A percentile compares a stretch with the other conserved stretches of the same genome.
These are phyloP conservation scores for Mirounga angustirostris DNA, from an alignment of 2,113 vertebrate species.

Conservation along the genomic window DNA sequence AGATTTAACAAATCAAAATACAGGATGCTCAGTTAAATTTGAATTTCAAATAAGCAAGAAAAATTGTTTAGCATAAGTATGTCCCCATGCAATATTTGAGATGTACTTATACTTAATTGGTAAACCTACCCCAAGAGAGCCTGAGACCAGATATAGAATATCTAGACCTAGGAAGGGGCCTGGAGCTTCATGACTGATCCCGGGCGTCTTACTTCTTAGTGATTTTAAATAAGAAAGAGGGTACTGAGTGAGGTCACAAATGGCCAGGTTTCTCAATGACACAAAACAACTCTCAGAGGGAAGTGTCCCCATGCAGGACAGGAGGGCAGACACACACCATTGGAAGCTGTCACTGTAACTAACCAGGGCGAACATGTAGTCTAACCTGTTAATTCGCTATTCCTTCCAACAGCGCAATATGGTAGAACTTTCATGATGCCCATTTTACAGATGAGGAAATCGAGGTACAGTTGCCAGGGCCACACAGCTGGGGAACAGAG, in stretches of 20 bases:
- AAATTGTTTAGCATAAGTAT: background rate
- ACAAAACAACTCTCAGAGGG: background rate
- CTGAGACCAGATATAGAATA: background rate
- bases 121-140: background rate
- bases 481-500: background rate
- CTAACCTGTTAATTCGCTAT: background rate
- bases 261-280: background rate
- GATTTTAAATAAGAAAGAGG: background rate
- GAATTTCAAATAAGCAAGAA: background rate
- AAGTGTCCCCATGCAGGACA: background rate
- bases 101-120: background rate
- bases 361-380: too few relatives aligned
- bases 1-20: background rate
- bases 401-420: background rate
- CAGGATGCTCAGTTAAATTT: background rate
- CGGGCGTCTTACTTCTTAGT: background rate
- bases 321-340: background rate
- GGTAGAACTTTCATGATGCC: background rate
- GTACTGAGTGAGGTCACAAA: background rate
- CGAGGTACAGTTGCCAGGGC: background rate
- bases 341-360: background rate
- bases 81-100: background rate
- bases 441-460: constrained; percentile 49
- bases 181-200: background rate
- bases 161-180: background rate